These are phyloP conservation scores for Psittacus erithacus DNA, from an alignment of 2,113 vertebrate species.

Conservation along the genomic window DNA sequence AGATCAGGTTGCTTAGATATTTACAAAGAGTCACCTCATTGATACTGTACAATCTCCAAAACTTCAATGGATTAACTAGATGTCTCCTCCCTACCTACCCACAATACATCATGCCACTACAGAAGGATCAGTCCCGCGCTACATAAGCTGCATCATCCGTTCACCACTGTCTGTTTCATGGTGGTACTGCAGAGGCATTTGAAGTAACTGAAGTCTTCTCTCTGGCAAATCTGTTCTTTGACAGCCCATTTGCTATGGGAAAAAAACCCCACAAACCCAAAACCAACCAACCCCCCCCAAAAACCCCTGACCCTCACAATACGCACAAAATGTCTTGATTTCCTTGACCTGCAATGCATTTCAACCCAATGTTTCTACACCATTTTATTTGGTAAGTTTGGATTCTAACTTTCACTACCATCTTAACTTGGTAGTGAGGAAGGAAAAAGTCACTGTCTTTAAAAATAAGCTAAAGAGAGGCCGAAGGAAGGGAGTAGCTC, in stretches of 20 bases:
- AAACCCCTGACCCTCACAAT: background rate
- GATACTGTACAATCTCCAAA: background rate
- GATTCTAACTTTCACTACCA: background rate
- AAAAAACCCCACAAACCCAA: background rate
- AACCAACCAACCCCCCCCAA: fast-evolving
- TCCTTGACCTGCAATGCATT: background rate
- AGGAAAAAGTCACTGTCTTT: background rate
- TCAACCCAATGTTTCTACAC: background rate
- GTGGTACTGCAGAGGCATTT: background rate
- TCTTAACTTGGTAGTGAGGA: background rate
- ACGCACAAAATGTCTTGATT: background rate
- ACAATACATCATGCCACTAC: background rate
- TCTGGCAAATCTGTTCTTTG: background rate
- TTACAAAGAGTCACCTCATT: background rate
- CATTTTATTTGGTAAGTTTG: background rate
- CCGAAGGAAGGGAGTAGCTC: background rate
- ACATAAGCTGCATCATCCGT: background rate
- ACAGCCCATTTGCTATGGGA: background rate
- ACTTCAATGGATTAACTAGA: background rate
- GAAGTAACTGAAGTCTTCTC: background rate
- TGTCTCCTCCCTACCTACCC: background rate
- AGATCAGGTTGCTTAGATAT: background rate
- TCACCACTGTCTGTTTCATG: background rate
- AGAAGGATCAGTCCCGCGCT: background rate
- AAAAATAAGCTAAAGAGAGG: background rate